Evolutionary conservation across 2,113 vertebrate species (phyloP).

Genomic region (Syrrhaptes paradoxus): DNA sequence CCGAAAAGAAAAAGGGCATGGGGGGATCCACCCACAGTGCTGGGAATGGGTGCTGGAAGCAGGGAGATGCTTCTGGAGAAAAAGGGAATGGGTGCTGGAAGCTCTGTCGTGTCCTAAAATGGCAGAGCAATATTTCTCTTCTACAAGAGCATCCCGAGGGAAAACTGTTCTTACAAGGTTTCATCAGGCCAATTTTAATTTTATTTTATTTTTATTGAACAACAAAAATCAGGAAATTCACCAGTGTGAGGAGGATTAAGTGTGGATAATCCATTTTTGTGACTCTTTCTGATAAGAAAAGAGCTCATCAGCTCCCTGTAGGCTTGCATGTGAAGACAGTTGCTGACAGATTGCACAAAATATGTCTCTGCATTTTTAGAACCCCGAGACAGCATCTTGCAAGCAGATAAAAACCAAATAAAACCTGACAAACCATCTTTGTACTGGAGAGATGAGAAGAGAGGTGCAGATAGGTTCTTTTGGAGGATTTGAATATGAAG

Average conservation of each 20-base stretch:
- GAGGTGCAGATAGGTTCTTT: not conserved
- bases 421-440: conserved; percentile 50
- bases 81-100: not conserved
- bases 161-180: not conserved
- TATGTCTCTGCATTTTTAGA: conserved; percentile 45
- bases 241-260: conserved; percentile 40
- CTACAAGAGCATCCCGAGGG: not conserved
- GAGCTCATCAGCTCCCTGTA: conserved; percentile 22
- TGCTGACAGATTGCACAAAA: conserved; percentile 61
- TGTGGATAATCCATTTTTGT: conserved; percentile 56
- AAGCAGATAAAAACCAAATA: conserved; percentile 60
- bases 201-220: conserved; percentile 17
- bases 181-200: not conserved
- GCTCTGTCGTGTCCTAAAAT: not conserved
- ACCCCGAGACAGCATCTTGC: conserved; percentile 28
- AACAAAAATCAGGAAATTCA: not conserved
- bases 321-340: conserved; percentile 45
- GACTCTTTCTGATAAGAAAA: conserved; percentile 52
- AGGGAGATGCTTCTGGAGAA: not conserved
- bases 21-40: not conserved
- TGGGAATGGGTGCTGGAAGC: not conserved
- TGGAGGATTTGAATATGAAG: not conserved
- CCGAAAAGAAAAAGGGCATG: not conserved
- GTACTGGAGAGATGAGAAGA: conserved; percentile 12
- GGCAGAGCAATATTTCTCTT: not conserved